Evolutionary conservation across 2,888 invertebrate genomes (phyloP).

Genomic region (Rotaria macrura): DNA sequence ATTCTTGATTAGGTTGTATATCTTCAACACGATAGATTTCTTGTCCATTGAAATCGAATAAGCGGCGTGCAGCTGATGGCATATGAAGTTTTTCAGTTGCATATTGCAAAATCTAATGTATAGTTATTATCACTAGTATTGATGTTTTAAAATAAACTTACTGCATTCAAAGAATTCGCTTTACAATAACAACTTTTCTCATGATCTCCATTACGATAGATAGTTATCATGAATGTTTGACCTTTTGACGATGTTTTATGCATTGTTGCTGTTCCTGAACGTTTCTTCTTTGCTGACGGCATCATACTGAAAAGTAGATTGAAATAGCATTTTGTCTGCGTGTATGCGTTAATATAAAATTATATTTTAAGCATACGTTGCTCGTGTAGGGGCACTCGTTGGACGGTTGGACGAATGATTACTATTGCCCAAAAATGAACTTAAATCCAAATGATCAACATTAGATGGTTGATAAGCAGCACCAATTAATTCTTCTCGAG

Average conservation of each 20-base stretch:
- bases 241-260: neutral
- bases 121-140: neutral
- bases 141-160: neutral
- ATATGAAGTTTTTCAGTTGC: conserved; percentile 17
- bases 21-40: neutral
- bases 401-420: neutral
- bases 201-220: conserved; percentile 2
- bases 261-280: neutral
- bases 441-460: neutral
- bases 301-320: neutral
- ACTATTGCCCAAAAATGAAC: neutral
- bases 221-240: neutral
- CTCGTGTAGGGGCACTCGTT: conserved; percentile 2
- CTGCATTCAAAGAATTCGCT: neutral
- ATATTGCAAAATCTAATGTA: neutral
- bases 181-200: neutral
- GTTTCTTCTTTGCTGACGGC: neutral
- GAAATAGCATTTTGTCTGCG: too few relatives aligned
- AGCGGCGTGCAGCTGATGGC: neutral
- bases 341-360: too few relatives aligned
- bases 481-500: neutral
- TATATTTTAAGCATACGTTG: neutral
- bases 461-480: neutral
- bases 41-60: neutral
- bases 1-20: neutral